These are phyloP conservation scores for Campoplex capitator DNA, from an alignment of 2,888 invertebrate genomes.

Conservation along the genomic window DNA sequence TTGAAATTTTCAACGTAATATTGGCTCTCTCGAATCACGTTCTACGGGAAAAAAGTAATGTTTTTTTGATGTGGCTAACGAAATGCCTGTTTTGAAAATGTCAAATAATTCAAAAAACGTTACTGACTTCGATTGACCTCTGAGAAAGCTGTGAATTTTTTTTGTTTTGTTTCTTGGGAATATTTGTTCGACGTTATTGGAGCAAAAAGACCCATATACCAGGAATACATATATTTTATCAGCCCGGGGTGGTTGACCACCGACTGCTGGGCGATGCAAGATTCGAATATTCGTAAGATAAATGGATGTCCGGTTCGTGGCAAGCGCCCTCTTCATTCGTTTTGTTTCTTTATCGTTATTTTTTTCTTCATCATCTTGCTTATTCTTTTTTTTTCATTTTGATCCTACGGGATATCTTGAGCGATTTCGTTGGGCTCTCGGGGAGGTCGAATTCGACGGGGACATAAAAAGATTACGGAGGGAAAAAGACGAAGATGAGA, in stretches of 20 bases:
- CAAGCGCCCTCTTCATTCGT: conserved; percentile 34
- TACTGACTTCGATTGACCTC: too few species aligned
- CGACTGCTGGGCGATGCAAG: conserved; percentile 43
- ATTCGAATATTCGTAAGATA: conserved; percentile 67
- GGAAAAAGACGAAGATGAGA: neutral
- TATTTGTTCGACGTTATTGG: neutral
- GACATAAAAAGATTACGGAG: conserved; percentile 32
- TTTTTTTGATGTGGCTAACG: neutral
- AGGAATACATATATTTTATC: conserved; percentile 15
- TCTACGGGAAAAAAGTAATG: neutral
- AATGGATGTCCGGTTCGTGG: conserved; percentile 62
- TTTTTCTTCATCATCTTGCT: neutral
- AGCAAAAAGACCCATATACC: neutral
- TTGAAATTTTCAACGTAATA: neutral
- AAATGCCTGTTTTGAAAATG: neutral
- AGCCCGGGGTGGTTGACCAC: conserved; percentile 65
- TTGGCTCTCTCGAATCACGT: neutral
- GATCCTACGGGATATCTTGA: conserved; percentile 32
- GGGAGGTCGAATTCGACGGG: conserved; percentile 43
- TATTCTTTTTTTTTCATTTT: conserved; percentile 27
- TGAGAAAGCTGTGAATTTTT: neutral
- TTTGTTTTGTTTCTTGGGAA: neutral
- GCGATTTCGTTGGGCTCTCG: conserved; percentile 58
- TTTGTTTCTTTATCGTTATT: conserved; percentile 5
- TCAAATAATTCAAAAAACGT: neutral